phyloP scores from a whole-genome alignment of 2,797 vertebrate genomes.

The Propithecus deckenii region DNA sequence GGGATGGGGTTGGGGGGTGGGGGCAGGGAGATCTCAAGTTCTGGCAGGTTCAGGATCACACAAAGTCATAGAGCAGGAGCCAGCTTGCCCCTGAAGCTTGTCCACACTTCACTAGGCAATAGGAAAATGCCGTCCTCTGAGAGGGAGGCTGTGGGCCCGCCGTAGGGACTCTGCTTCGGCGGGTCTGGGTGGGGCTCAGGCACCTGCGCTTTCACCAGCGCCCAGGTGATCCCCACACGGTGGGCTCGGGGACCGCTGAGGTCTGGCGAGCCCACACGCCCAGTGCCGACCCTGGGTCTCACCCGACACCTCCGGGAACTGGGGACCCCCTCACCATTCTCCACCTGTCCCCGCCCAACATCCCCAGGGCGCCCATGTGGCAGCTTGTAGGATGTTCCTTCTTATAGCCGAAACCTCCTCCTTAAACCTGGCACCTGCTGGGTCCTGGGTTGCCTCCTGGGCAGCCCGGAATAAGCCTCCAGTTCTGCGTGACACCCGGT shows the following conservation, averaged over 20 bases:
- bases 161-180: neutral
- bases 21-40: neutral
- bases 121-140: neutral
- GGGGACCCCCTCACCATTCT: too few relatives aligned
- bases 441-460: neutral
- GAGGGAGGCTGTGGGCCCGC: neutral
- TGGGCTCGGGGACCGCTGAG: neutral
- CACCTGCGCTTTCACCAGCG: rapidly evolving
- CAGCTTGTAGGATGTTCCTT: neutral
- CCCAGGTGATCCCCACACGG: neutral
- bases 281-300: neutral
- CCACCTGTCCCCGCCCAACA: rapidly evolving
- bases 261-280: neutral
- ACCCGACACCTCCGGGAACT: rapidly evolving
- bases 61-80: neutral
- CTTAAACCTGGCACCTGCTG: neutral
- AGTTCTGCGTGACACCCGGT: neutral
- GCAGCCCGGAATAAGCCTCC: neutral
- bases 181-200: neutral
- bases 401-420: neutral
- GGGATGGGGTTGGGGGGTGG: too few relatives aligned
- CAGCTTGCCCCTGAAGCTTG: neutral
- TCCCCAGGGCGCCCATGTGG: rapidly evolving
- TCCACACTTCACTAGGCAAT: neutral
- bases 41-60: neutral